Evolutionary conservation across 2,113 vertebrate species (phyloP).

Genomic region (Ibidorhyncha struthersii): DNA sequence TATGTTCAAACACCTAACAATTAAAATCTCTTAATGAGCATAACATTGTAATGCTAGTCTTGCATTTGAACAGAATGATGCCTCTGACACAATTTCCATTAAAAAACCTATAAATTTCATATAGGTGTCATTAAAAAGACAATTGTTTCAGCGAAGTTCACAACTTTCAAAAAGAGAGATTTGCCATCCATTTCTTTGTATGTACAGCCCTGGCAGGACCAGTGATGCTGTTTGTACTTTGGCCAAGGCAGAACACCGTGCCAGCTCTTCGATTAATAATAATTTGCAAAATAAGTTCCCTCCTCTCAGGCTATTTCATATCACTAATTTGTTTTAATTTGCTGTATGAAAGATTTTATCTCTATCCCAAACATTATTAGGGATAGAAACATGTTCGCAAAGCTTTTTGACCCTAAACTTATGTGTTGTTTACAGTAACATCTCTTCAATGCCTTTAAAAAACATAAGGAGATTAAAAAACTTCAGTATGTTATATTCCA

Average conservation of each 20-base stretch:
- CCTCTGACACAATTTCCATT: background rate
- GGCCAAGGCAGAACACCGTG: background rate
- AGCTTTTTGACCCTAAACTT: background rate
- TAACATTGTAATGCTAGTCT: background rate
- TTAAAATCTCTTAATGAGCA: background rate
- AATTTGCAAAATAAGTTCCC: background rate
- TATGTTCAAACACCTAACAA: background rate
- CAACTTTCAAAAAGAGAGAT: background rate
- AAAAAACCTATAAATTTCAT: background rate
- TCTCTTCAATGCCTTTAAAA: background rate
- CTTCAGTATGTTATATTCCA: background rate
- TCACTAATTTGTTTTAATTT: conserved; percentile 16
- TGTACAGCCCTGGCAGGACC: background rate
- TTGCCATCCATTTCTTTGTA: background rate
- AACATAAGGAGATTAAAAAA: background rate
- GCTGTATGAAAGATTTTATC: background rate
- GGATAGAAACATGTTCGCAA: background rate
- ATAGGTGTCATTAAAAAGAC: background rate
- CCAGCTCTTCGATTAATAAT: background rate
- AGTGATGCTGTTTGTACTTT: background rate
- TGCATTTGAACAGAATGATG: background rate
- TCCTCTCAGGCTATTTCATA: background rate
- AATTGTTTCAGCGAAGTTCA: background rate
- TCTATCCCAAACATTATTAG: background rate
- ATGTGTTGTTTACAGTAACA: background rate